Percentiles rank a stretch among this genome's conserved stretches.
These are phyloP conservation scores for Eristalis tenax DNA, from an alignment of 2,888 invertebrate genomes.

Conservation along the genomic window DNA sequence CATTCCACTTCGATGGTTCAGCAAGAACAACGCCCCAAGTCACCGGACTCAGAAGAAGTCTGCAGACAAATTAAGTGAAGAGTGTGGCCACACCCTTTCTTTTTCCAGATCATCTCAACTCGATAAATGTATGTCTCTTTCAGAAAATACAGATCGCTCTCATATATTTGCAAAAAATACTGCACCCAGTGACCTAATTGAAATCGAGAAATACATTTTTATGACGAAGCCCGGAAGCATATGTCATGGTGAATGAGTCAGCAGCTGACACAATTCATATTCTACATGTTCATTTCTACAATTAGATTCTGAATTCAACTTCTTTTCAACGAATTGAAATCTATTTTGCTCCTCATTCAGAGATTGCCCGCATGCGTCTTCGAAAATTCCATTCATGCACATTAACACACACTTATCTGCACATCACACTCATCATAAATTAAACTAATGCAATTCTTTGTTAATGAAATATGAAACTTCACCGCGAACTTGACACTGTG, in stretches of 20 bases:
- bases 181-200: background rate
- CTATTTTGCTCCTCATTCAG: background rate
- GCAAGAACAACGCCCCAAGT: too few species aligned
- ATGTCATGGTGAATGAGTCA: background rate
- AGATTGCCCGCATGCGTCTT: background rate
- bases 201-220: background rate
- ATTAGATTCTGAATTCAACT: background rate
- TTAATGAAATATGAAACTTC: conserved; percentile 32
- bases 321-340: background rate
- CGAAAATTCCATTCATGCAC: background rate
- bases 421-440: conserved; percentile 3
- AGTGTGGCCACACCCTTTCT: background rate
- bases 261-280: background rate
- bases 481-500: conserved; percentile 35
- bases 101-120: background rate
- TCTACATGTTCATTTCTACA: background rate
- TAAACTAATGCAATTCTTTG: conserved; percentile 15
- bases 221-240: background rate
- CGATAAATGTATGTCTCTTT: background rate
- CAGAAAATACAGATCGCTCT: background rate
- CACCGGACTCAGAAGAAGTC: too few species aligned
- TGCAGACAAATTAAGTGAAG: background rate
- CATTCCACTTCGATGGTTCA: too few species aligned
- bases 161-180: background rate
- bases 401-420: background rate